Conservation (phyloP, 2,797 vertebrate species). For the Platalea minor region DNA sequence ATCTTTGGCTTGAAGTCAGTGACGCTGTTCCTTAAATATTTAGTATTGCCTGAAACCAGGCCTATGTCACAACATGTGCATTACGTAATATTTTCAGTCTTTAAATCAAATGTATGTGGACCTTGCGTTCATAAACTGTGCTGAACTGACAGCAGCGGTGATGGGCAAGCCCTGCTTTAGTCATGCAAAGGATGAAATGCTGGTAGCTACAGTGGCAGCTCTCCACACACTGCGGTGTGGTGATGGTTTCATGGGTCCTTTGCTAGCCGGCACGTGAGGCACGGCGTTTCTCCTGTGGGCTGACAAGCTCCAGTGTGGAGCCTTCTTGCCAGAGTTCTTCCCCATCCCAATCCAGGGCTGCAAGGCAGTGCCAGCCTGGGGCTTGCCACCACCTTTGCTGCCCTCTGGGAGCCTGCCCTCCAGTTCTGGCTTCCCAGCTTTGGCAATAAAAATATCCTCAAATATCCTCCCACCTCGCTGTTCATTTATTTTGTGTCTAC, state of each 20-base stretch:
- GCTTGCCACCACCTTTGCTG: background rate
- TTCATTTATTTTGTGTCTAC: background rate
- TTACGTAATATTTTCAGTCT: slow-evolving; percentile 30
- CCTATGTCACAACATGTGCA: background rate
- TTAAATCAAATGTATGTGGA: background rate
- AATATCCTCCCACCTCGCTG: background rate
- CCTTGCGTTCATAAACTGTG: fast-evolving
- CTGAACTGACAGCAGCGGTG: background rate
- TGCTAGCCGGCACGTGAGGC: fast-evolving
- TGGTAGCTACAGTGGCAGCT: background rate
- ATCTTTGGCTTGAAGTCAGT: slow-evolving; percentile 7
- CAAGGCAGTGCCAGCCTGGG: background rate
- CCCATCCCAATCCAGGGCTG: background rate
- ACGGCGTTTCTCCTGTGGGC: fast-evolving
- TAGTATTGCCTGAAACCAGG: slow-evolving; percentile 43
- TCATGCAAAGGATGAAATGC: background rate
- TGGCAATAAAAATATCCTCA: background rate
- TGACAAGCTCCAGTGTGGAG: background rate
- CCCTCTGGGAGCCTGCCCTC: background rate
- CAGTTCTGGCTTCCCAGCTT: background rate
- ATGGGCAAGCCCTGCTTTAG: background rate
- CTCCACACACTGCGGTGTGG: fast-evolving
- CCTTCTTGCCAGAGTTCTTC: fast-evolving
- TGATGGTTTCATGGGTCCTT: background rate
- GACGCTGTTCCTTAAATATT: slow-evolving; percentile 37